phyloP scores from a whole-genome alignment of 2,113 vertebrate species.

The Heterotilapia buettikoferi region DNA sequence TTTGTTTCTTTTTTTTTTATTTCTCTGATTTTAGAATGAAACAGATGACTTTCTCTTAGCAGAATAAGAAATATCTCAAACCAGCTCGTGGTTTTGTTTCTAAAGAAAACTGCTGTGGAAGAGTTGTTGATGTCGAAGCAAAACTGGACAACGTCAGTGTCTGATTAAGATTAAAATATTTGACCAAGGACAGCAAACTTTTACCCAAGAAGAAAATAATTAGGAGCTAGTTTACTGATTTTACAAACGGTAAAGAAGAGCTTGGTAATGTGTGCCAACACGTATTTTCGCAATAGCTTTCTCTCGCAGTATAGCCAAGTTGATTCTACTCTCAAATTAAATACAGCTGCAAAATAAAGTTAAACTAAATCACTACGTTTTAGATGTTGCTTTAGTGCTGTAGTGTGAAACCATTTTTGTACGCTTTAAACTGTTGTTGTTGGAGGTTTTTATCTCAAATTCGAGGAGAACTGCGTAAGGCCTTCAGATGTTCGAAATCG shows the following conservation, averaged over 20 bases:
- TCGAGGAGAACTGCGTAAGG: neutral
- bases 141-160: neutral
- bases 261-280: neutral
- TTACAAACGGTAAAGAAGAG: neutral
- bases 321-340: neutral
- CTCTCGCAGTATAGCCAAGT: neutral
- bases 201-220: neutral
- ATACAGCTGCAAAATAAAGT: neutral
- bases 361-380: neutral
- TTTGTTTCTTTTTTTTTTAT: neutral
- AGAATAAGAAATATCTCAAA: neutral
- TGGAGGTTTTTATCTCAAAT: neutral
- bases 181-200: neutral
- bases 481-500: neutral
- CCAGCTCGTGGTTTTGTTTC: neutral
- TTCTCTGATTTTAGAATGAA: neutral
- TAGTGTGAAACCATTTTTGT: neutral
- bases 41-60: neutral
- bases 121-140: neutral
- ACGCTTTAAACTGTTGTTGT: neutral
- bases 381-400: neutral
- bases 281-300: neutral
- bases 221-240: neutral
- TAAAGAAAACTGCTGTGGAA: neutral
- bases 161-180: neutral